Evolutionary conservation across 2,888 invertebrate species (phyloP).

Genomic region (Rapana venosa): DNA sequence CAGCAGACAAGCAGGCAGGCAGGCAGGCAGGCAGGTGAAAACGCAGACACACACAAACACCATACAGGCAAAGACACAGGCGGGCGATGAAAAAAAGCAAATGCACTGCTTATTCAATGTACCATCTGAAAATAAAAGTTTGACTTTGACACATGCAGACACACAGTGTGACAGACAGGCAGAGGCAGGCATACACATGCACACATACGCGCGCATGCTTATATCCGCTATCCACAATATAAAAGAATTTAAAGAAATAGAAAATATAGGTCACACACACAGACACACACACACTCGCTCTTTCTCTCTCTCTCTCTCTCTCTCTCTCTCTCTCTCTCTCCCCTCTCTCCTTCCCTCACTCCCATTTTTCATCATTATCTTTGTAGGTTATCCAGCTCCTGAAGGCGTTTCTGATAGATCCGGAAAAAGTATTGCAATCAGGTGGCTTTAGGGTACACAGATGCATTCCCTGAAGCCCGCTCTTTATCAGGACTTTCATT

Average conservation of each 20-base stretch:
- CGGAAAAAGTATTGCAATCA: neutral
- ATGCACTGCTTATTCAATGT: too few relatives aligned
- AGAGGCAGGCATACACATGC: neutral
- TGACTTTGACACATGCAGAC: neutral
- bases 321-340: too few relatives aligned
- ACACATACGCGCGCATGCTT: neutral
- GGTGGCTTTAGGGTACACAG: neutral
- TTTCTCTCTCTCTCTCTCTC: neutral
- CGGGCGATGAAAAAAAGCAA: too few relatives aligned
- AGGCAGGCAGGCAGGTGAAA: neutral
- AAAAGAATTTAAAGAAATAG: neutral
- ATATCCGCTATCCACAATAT: neutral
- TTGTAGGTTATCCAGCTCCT: neutral
- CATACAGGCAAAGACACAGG: neutral
- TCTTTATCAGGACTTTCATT: neutral
- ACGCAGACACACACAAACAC: neutral
- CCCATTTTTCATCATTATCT: neutral
- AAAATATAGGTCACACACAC: neutral
- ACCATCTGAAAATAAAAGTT: too few relatives aligned
- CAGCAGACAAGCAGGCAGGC: neutral
- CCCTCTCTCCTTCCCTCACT: neutral
- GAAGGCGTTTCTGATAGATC: neutral
- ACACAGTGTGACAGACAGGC: neutral
- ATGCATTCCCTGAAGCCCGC: neutral
- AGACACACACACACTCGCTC: neutral